phyloP scores from a whole-genome alignment of 2,797 vertebrate genomes.

The Siniperca obscura region DNA sequence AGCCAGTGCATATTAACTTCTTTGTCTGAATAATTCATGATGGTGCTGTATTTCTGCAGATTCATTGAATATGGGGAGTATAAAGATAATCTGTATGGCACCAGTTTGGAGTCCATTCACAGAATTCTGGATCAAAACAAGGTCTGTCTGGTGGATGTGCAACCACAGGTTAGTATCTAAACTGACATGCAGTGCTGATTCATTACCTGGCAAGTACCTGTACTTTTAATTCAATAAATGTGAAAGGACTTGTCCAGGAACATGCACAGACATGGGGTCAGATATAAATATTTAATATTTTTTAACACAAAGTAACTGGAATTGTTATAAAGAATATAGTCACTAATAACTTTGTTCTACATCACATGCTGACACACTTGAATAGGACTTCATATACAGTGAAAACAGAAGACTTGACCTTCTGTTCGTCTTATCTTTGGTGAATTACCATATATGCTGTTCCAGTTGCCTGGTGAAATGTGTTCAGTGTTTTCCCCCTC shows the following conservation, averaged over 20 bases:
- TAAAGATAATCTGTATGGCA: slow-evolving; percentile 95
- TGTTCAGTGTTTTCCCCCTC: neutral
- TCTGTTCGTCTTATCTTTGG: too few relatives aligned
- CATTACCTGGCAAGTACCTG: neutral
- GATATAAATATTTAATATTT: neutral
- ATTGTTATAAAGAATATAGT: too few relatives aligned
- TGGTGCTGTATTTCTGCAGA: slow-evolving; percentile 74
- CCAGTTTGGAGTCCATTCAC: slow-evolving; percentile 92
- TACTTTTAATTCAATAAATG: neutral
- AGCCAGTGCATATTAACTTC: neutral
- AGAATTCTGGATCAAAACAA: slow-evolving; percentile 90
- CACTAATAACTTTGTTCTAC: too few relatives aligned
- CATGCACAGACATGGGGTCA: neutral
- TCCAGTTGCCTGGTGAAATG: too few relatives aligned
- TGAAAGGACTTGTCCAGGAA: neutral
- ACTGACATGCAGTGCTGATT: neutral
- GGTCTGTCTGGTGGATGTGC: slow-evolving; percentile 93
- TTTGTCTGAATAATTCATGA: neutral
- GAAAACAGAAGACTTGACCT: too few relatives aligned
- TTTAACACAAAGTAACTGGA: too few relatives aligned
- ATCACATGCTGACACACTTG: too few relatives aligned
- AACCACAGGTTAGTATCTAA: slow-evolving; percentile 89
- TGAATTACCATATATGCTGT: too few relatives aligned
- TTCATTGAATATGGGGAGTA: slow-evolving; percentile 96
- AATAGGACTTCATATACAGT: too few relatives aligned